These are phyloP conservation scores for Drosophila mercatorum DNA, from an alignment of 2,888 invertebrate genomes.

Conservation along the genomic window DNA sequence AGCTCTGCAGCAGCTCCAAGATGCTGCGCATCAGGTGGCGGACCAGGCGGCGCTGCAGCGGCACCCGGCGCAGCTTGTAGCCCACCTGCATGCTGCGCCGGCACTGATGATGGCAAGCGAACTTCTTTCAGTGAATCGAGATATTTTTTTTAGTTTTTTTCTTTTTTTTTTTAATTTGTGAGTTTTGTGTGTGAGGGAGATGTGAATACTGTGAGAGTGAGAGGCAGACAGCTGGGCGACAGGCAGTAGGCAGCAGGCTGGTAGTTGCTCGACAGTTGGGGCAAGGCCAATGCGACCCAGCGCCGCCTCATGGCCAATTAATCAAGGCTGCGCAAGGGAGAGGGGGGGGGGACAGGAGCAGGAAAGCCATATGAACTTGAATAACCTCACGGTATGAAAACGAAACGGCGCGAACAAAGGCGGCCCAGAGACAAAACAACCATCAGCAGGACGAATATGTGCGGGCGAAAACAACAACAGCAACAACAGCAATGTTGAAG, in stretches of 20 bases:
- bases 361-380: constrained; percentile 62
- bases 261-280: constrained; percentile 27
- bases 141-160: too few species aligned
- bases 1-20: constrained; percentile 32
- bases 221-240: background rate
- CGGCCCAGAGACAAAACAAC: constrained; percentile 26
- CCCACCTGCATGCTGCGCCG: constrained; percentile 20
- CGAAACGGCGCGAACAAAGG: constrained; percentile 68
- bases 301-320: constrained; percentile 67
- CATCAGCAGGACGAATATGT: constrained; percentile 4
- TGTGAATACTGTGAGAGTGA: background rate
- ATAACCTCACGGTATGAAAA: constrained; percentile 71
- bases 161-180: too few species aligned
- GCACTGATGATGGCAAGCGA: background rate
- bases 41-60: constrained; percentile 35
- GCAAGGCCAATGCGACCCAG: constrained; percentile 21
- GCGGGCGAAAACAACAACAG: constrained; percentile 2
- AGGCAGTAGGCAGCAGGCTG: constrained; percentile 1
- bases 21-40: constrained; percentile 42
- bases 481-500: background rate
- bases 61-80: constrained; percentile 29
- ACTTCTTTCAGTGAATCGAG: background rate
- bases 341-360: background rate
- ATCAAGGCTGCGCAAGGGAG: constrained; percentile 40
- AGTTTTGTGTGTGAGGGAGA: background rate